Conservation (phyloP, 2,797 vertebrate species). For the Novumbra hubbsi region DNA sequence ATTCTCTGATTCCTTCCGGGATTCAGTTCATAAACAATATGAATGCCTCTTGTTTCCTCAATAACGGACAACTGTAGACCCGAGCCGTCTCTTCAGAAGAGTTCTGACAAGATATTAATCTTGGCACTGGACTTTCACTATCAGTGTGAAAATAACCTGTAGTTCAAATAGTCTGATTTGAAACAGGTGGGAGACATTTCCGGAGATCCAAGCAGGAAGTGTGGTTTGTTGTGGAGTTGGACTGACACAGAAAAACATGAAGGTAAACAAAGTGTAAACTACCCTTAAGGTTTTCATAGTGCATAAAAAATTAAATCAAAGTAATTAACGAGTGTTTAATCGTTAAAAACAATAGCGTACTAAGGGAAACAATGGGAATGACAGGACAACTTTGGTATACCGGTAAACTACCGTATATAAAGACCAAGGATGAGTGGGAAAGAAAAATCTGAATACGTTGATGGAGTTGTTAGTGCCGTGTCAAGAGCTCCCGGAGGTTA, state of each 20-base stretch:
- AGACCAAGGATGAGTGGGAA: slow-evolving; percentile 44
- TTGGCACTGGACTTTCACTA: background rate
- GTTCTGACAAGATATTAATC: background rate
- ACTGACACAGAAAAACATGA: slow-evolving; percentile 38
- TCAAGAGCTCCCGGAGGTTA: slow-evolving; percentile 49
- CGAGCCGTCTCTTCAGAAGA: background rate
- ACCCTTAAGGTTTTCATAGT: slow-evolving; percentile 45
- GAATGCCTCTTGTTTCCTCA: background rate
- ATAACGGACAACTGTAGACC: background rate
- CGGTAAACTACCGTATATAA: slow-evolving; percentile 67
- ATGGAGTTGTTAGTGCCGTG: slow-evolving; percentile 63
- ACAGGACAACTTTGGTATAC: slow-evolving; percentile 77
- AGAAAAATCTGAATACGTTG: slow-evolving; percentile 18
- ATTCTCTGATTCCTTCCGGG: slow-evolving; percentile 24
- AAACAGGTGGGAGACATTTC: background rate
- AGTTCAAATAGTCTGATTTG: slow-evolving; percentile 14
- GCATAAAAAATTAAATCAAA: slow-evolving; percentile 52
- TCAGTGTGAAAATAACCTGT: slow-evolving; percentile 21
- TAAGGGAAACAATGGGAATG: slow-evolving; percentile 53
- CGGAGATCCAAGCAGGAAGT: slow-evolving; percentile 19
- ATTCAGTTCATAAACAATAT: slow-evolving; percentile 34
- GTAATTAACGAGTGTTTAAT: slow-evolving; percentile 31
- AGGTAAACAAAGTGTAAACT: slow-evolving; percentile 68
- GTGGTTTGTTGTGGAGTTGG: slow-evolving; percentile 11
- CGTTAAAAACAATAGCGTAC: background rate